These are phyloP conservation scores for Mycalesis mineus DNA, from an alignment of 2,888 invertebrate species.

Conservation along the genomic window DNA sequence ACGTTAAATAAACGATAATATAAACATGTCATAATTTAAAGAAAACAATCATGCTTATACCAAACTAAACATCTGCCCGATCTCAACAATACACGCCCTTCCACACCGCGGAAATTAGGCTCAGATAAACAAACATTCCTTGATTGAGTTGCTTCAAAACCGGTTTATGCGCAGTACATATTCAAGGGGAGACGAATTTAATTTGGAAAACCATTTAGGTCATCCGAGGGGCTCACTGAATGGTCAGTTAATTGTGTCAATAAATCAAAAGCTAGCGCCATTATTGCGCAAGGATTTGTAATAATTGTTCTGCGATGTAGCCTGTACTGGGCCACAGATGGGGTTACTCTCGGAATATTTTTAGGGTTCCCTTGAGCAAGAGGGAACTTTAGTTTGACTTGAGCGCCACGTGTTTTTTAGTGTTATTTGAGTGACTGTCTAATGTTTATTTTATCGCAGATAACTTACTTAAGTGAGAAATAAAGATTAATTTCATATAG, in stretches of 20 bases:
- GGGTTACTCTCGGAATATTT: constrained; percentile 53
- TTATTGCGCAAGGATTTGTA: constrained; percentile 34
- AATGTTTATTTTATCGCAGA: too few relatives aligned
- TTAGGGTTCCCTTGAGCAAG: constrained; percentile 29
- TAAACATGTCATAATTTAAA: constrained; percentile 29
- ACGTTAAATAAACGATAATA: not conserved
- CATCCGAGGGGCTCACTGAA: constrained; percentile 42
- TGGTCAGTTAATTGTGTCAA: constrained; percentile 72
- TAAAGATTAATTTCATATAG: too few relatives aligned
- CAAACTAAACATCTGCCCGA: constrained; percentile 54
- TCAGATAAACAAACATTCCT: constrained; percentile 68
- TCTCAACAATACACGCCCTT: constrained; percentile 39
- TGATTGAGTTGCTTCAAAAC: constrained; percentile 61
- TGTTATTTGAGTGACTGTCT: too few relatives aligned
- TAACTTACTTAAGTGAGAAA: too few relatives aligned
- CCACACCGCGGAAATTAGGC: constrained; percentile 50
- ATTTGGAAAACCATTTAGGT: constrained; percentile 59
- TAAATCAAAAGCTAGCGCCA: constrained; percentile 61
- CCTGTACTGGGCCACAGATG: constrained; percentile 52
- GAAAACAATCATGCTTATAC: constrained; percentile 31
- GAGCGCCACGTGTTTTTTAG: too few relatives aligned
- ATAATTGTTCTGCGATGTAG: constrained; percentile 40
- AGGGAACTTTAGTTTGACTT: too few relatives aligned
- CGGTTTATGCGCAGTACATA: constrained; percentile 48
- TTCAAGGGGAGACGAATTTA: constrained; percentile 52